phyloP scores from a whole-genome alignment of 2,888 invertebrate genomes.

The Branchellion lobata region DNA sequence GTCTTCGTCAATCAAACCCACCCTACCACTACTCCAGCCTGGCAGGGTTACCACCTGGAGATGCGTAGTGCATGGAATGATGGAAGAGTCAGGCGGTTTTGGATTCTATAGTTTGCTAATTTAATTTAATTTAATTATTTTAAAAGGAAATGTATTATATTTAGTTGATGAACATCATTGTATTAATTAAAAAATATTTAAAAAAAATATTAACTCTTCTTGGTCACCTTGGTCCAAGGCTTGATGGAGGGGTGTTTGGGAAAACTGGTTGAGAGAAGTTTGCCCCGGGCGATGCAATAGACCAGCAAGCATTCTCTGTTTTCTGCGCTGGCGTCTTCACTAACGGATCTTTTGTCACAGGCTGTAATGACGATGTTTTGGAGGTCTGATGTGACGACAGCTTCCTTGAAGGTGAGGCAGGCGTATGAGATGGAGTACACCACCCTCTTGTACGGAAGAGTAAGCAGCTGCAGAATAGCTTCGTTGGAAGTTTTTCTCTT shows the following conservation, averaged over 20 bases:
- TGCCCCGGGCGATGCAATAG: constrained; percentile 79
- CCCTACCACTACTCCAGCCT: constrained; percentile 64
- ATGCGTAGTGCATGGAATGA: too few relatives aligned
- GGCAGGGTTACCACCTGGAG: constrained; percentile 60
- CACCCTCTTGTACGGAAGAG: neutral
- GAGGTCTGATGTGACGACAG: neutral
- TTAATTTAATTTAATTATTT: too few relatives aligned
- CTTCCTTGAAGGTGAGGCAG: neutral
- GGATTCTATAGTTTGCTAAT: too few relatives aligned
- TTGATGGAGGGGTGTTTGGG: constrained; percentile 60
- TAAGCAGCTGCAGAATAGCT: neutral
- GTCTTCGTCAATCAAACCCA: constrained; percentile 84
- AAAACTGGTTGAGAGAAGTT: constrained; percentile 62
- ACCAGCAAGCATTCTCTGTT: constrained; percentile 69
- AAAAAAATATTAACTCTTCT: neutral
- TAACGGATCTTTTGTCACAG: neutral
- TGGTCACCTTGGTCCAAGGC: neutral
- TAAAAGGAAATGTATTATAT: too few relatives aligned
- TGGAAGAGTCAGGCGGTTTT: too few relatives aligned
- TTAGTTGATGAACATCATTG: too few relatives aligned
- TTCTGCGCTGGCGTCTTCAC: constrained; percentile 69
- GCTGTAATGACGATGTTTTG: neutral
- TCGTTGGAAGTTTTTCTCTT: neutral
- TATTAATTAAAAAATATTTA: neutral
- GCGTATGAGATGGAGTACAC: neutral